Percentiles rank a stretch among this genome's conserved stretches.
Conservation (phyloP, 53 echinoderm and acorn worm genomes). For the Antedon mediterranea region DNA sequence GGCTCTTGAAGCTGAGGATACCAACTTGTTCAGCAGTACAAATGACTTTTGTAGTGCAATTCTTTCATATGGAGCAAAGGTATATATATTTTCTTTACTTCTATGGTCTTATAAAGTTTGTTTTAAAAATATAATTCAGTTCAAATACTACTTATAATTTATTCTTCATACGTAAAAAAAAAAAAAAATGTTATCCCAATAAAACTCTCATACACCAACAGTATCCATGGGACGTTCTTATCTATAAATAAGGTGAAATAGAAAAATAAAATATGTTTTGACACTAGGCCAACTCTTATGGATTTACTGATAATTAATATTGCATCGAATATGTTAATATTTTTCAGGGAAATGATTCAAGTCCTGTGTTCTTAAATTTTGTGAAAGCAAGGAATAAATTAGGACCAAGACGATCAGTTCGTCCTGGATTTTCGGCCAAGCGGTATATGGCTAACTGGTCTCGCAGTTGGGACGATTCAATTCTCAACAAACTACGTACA, state of each 20-base stretch:
- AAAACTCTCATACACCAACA: too few relatives aligned
- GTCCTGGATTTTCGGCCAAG: slow-evolving; percentile 99
- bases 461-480: slow-evolving; percentile 95
- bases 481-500: slow-evolving; percentile 62
- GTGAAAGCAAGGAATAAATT: not conserved
- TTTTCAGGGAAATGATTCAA: not conserved
- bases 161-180: too few relatives aligned
- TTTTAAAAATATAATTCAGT: not conserved
- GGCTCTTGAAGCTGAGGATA: slow-evolving; percentile 81
- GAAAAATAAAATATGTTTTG: too few relatives aligned
- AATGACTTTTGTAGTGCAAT: slow-evolving; percentile 84
- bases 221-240: too few relatives aligned
- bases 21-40: slow-evolving; percentile 58
- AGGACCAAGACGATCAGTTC: slow-evolving; percentile 26
- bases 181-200: too few relatives aligned
- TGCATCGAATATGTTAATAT: not conserved
- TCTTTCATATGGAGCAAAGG: slow-evolving; percentile 80
- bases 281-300: too few relatives aligned
- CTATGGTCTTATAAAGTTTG: not conserved
- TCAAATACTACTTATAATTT: too few relatives aligned
- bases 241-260: too few relatives aligned
- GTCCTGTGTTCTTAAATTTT: not conserved
- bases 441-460: slow-evolving; percentile 93
- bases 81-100: not conserved
- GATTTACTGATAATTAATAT: too few relatives aligned